Evolutionary conservation across 2,797 vertebrate species (phyloP).

Genomic region (Mormyrops boulengeri): DNA sequence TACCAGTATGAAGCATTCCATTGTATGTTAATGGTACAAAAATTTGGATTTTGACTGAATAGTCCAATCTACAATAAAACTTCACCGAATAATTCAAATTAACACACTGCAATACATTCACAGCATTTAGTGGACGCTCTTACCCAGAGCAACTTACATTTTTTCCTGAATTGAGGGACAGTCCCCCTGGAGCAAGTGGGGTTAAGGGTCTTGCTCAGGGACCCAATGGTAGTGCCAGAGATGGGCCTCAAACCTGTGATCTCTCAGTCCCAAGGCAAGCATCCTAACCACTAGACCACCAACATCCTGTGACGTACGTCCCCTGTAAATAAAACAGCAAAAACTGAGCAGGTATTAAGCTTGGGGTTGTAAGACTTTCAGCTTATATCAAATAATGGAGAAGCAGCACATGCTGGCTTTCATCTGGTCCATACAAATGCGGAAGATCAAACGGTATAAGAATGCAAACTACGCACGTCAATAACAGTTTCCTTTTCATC

Average conservation of each 20-base stretch:
- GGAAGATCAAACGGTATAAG: neutral
- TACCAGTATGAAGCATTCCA: neutral
- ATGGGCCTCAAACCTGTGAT: too few relatives aligned
- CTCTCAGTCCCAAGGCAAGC: too few relatives aligned
- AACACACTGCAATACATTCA: neutral
- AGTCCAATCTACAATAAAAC: neutral
- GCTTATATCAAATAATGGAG: neutral
- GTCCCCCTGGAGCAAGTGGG: too few relatives aligned
- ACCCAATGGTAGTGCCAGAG: too few relatives aligned
- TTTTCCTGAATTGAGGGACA: too few relatives aligned
- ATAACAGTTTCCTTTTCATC: neutral
- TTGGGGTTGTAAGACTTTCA: neutral
- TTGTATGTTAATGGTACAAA: neutral
- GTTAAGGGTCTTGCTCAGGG: too few relatives aligned
- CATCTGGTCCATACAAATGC: neutral
- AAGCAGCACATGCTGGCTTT: neutral
- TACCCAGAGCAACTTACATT: too few relatives aligned
- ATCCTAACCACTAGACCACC: too few relatives aligned
- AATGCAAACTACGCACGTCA: neutral
- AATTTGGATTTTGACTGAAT: neutral
- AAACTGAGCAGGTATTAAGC: neutral
- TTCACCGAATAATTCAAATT: neutral
- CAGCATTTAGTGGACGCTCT: too few relatives aligned
- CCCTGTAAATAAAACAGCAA: neutral
- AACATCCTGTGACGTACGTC: neutral